Evolutionary conservation across 2,113 vertebrate genomes (phyloP), one percentile per base, ranked within the genome.

Genomic region (Seriola dumerili): DNA sequence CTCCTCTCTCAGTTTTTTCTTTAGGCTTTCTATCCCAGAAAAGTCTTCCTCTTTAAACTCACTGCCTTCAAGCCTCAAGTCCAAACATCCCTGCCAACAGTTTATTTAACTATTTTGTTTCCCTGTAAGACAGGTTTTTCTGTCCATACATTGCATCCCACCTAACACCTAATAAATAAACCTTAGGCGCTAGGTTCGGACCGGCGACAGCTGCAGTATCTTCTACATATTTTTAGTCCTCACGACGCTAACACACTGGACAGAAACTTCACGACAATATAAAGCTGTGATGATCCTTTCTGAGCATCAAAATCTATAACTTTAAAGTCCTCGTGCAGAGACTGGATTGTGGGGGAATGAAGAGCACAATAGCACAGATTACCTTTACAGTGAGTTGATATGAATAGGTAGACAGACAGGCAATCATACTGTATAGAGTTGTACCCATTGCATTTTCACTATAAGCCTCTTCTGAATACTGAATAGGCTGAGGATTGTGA

Each of bases 351-450:
- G 64, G 29, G 58, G 17, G 61, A 88, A 76, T 76, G 71, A 72
- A 58, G 76, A 76, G 66, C 80, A 87, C 86, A 88, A 88, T 85
- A 40, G 75, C 66, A 52, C 52, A 86, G 79, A 89, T 89, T 89
- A 88, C 77, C 70, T 73, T 58, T 62, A 69, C 77, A 73, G 76
- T 55, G 78, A 80, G 68, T 67, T 88, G 69, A 72, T 74, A 80
- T 78, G 79, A 83, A 89, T 78, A 80, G 67, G 81, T 72, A 76
- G 80, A 82, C 48, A 70, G 72, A 77, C 79, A 79, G 54, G 80
- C 65, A 90, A 82, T 91, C 83, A 84, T 63, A 86, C 66, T 61
- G 36, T 67, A 70, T 68, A 63, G 70, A 84, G 69, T 73, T 76
- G 48, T 83, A 76, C 63, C 13, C 74, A 75, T 57, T 71, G 84